Evolutionary conservation across 2,888 invertebrate species (phyloP), one percentile per base, ranked within the genome.

Genomic region (Clanis bilineata): DNA sequence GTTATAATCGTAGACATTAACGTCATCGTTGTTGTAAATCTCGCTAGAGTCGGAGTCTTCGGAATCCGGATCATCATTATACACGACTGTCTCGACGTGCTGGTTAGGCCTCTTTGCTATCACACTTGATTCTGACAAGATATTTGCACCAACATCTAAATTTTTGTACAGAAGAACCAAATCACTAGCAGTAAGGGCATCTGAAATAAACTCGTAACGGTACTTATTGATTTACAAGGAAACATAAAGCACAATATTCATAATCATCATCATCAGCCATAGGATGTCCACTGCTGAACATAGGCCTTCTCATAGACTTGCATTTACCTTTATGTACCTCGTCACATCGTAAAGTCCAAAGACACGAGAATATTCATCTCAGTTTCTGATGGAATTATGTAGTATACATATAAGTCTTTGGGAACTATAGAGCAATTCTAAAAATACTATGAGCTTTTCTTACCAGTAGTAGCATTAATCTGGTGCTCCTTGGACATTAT

Each of bases 101-200:
- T 88, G 90, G 64, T 92, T 92, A 0, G 86, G 72, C 51, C 66
- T 72, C 55, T 64, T 73, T 3, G 62, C 62, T 32, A 70, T 76
- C 0, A 71, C 10, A 43, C 23, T 80, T 74, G n/a, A 74, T 22
- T 71, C 71, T 9, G 79, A 66, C 71, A 86, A 77, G 0, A 85
- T 74, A 58, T 82, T 83, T 6, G 82, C 79, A 2, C 81, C 86
- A 54, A 83, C 60, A 57, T 90, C 91, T 6, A 88, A 80, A 66
- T 92, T 92, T 76, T 89, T 84, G 68, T 90, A 90, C 6, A 92
- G 71, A 22, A 89, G 78, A 4, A 90, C 83, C 61, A 91, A 74
- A 67, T 92, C 90, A 61, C 79, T 78, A 12, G 84, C 73, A 18
- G 80, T 77, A 10, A 90, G 66, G n/a, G 76, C 64, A 41, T 77